A percentile compares a stretch with the other conserved stretches of the same genome.
phyloP scores from a whole-genome alignment of 1,140 invertebrate species.

The Penaeus japonicus region DNA sequence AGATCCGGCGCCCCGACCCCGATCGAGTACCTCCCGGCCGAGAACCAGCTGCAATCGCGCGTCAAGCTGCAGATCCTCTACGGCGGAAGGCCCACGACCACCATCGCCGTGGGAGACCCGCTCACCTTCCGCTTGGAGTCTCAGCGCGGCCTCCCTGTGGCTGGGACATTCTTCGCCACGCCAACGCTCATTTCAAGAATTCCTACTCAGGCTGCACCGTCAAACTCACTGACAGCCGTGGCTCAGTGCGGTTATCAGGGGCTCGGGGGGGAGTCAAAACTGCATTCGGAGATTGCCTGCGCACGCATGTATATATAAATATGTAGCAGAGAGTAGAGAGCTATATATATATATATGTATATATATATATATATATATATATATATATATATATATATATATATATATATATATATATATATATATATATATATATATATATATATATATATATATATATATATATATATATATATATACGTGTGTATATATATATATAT shows the following conservation, averaged over 20 bases:
- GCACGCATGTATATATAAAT: background rate
- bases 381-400: slow-evolving; percentile 10
- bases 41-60: slow-evolving; percentile 56
- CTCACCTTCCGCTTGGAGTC: slow-evolving; percentile 88
- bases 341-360: slow-evolving; percentile 37
- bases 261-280: background rate
- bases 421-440: background rate
- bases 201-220: slow-evolving; percentile 89
- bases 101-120: slow-evolving; percentile 92
- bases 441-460: slow-evolving; percentile 8
- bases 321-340: too few relatives aligned
- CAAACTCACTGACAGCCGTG: slow-evolving; percentile 87
- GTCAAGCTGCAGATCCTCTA: slow-evolving; percentile 69
- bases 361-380: slow-evolving; percentile 9
- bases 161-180: slow-evolving; percentile 89
- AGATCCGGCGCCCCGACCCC: slow-evolving; percentile 58
- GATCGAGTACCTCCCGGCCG: slow-evolving; percentile 58
- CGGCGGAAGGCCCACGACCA: slow-evolving; percentile 88
- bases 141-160: slow-evolving; percentile 83
- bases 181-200: slow-evolving; percentile 91
- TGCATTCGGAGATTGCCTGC: background rate
- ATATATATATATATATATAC: slow-evolving; percentile 36
- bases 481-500: background rate
- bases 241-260: slow-evolving; percentile 68
- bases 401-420: slow-evolving; percentile 3